These are phyloP conservation scores for Motacilla tschutschensis DNA, from an alignment of 2,113 vertebrate species.

Conservation along the genomic window DNA sequence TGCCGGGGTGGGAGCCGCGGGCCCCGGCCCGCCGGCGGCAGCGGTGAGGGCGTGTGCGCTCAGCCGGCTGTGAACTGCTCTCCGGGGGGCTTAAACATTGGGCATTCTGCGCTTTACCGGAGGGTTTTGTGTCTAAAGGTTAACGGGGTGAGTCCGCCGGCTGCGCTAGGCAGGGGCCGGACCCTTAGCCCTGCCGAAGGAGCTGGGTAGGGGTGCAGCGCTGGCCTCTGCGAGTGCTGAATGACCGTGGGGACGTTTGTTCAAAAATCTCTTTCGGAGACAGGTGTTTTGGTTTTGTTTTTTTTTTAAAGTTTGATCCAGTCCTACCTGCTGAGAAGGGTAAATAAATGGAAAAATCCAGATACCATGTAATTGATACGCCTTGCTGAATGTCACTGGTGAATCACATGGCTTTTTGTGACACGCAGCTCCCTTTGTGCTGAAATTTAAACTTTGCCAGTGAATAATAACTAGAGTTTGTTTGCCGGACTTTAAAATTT, in stretches of 20 bases:
- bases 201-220: neutral
- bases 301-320: neutral
- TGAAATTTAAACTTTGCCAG: neutral
- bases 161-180: accelerated
- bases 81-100: neutral
- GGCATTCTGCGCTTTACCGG: accelerated
- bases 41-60: neutral
- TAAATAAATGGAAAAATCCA: neutral
- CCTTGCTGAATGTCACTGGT: conserved; percentile 10
- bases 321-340: neutral
- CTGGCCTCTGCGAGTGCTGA: neutral
- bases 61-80: accelerated
- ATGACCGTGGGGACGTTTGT: neutral
- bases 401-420: conserved; percentile 4
- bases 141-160: neutral
- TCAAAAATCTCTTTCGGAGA: neutral
- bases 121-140: neutral
- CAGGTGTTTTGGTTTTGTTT: neutral
- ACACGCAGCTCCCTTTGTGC: neutral
- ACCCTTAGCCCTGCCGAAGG: neutral
- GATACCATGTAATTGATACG: neutral
- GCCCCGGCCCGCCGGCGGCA: neutral
- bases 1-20: neutral
- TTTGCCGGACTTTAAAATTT: neutral
- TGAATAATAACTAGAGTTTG: neutral